Base-by-base conservation (phyloP, 2,888 invertebrate species). In the Polylopha cassiicola region DNA sequence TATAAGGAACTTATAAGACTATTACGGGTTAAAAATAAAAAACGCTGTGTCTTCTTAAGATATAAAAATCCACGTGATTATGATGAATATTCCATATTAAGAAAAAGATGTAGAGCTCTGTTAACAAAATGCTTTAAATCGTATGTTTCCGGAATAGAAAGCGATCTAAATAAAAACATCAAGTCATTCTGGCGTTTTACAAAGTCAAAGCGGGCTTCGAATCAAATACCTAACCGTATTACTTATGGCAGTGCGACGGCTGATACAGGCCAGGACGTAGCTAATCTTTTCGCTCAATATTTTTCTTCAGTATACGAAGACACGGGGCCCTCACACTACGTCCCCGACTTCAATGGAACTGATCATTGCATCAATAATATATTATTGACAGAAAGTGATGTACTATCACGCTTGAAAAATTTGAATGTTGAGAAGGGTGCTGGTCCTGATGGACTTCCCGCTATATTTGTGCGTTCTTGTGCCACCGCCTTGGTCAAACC, bases 381-480 rank as follows among this genome's bases (percentile, higher is more conserved):
- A 5, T 9, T 4, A 18, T 5, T 29, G 2, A 18, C 17, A 8
- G 18, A 16, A 16, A 16, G 17, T 8, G 18, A 26, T 3, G 13
- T 34, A 2, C 7, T 26, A 4, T 7, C 4, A 8, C n/a, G 2
- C 3, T 15, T 36, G 3, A 28, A 27, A 8, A 8, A 7, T 3
- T 8, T 36, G 4, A 14, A 27, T 20, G 9, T 27, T 2, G 5
- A 2, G 3, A 27, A 36, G 11, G 27, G 21, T 1, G 17, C 21
- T n/a, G 27, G 36, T 1, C 34, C 34, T 7, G 34, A 34, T 26
- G 34, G 26, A 3, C 2, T 34, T 3, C 34, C 34, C 2, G 6
- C 18, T 6, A 24, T 34, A n/a, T 34, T 26, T 13, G 8, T 18
- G 2, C 24, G 17, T 4, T 14, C 14, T 1, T 34, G 34, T 7